Evolutionary conservation across 1,140 invertebrate species (phyloP).

Genomic region (Saccostrea echinata): DNA sequence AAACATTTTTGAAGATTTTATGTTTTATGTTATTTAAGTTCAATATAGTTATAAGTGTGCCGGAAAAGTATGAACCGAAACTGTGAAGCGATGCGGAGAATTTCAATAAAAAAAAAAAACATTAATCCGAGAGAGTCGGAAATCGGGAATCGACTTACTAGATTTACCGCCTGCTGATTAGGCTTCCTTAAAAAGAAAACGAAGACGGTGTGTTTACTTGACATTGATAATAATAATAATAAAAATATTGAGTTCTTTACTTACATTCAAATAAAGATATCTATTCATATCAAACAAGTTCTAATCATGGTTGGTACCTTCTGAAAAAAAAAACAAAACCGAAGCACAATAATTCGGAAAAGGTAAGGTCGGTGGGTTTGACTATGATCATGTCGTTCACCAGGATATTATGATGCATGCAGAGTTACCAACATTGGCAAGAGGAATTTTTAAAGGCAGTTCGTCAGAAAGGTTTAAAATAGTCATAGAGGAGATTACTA

Average conservation of each 20-base stretch:
- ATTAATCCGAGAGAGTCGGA: no score
- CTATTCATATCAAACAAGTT: neutral
- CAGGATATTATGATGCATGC: neutral
- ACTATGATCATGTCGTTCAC: neutral
- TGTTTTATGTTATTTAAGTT: no score
- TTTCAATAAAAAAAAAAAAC: no score
- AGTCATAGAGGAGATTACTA: neutral
- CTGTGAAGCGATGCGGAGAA: no score
- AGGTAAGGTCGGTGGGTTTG: neutral
- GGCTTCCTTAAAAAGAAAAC: neutral
- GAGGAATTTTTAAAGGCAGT: neutral
- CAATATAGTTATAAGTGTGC: no score
- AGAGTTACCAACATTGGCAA: neutral
- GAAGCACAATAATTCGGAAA: neutral
- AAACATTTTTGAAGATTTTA: no score
- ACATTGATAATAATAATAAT: neutral
- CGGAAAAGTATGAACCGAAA: no score
- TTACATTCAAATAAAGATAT: neutral
- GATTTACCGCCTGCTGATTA: no score
- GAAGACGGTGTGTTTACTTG: neutral
- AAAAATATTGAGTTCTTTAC: neutral
- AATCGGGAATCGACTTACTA: no score
- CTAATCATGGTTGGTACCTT: neutral
- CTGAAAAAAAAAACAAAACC: neutral
- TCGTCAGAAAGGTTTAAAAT: neutral